These are phyloP conservation scores for Nyleta sp. DNA, from an alignment of 2,888 invertebrate species.

Conservation along the genomic window DNA sequence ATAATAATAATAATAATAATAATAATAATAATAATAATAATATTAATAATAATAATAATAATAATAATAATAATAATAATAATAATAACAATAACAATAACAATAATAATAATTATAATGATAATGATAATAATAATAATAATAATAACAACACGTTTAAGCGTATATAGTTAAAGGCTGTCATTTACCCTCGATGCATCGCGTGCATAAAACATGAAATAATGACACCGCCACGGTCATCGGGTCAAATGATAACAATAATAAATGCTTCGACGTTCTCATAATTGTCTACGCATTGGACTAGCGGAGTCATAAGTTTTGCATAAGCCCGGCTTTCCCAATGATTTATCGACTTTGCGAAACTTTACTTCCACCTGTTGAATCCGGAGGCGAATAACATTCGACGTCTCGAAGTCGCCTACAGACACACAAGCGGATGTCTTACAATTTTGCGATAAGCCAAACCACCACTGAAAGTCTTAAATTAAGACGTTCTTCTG, in stretches of 20 bases:
- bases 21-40: too few species aligned
- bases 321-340: constrained; percentile 48
- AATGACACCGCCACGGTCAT: too few species aligned
- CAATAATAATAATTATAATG: too few species aligned
- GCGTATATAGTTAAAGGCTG: too few species aligned
- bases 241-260: background rate
- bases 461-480: background rate
- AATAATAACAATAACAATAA: too few species aligned
- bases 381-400: constrained; percentile 59
- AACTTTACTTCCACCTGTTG: constrained; percentile 73
- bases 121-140: too few species aligned
- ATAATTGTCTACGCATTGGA: constrained; percentile 25
- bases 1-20: too few species aligned
- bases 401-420: constrained; percentile 48
- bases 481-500: background rate
- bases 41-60: too few species aligned
- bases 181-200: too few species aligned
- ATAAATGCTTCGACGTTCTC: constrained; percentile 5
- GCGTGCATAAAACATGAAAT: too few species aligned
- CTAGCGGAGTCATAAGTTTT: constrained; percentile 51
- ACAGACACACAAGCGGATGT: constrained; percentile 29
- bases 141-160: too few species aligned
- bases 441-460: constrained; percentile 28
- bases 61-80: too few species aligned
- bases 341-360: constrained; percentile 65